These are phyloP conservation scores for Stenurella melanura DNA, from an alignment of 2,888 invertebrate genomes.

Conservation along the genomic window DNA sequence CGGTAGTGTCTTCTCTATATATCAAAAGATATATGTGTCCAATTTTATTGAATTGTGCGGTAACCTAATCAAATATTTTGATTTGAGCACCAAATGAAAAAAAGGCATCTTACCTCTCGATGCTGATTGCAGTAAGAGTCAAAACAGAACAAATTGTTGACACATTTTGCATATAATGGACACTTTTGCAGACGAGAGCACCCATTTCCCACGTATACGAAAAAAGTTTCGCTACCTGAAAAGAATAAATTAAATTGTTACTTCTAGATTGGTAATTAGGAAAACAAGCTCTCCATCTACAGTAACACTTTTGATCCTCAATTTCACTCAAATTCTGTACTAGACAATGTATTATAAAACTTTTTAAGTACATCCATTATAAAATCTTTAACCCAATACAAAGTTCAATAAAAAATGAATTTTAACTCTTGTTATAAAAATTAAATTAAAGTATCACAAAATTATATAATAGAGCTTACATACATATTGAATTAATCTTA, in stretches of 20 bases:
- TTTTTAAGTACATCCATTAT: not conserved
- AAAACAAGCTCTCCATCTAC: not conserved
- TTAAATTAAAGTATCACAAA: not conserved
- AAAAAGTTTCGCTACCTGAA: conserved; percentile 80
- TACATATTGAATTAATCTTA: not conserved
- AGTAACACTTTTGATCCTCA: not conserved
- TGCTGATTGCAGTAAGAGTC: conserved; percentile 83
- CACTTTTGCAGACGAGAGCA: conserved; percentile 79
- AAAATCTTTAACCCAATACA: not conserved
- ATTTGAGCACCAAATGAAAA: too few species aligned
- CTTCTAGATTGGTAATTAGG: not conserved
- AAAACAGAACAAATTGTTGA: conserved; percentile 83
- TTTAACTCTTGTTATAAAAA: not conserved
- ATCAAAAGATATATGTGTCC: too few species aligned
- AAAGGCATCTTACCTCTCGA: conserved; percentile 78
- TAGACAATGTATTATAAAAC: not conserved
- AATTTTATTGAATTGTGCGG: too few species aligned
- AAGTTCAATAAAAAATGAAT: not conserved
- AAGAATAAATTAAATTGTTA: conserved; percentile 49
- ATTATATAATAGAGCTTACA: not conserved
- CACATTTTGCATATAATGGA: conserved; percentile 83
- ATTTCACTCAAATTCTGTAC: not conserved
- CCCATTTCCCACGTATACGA: conserved; percentile 83
- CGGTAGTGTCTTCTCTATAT: too few species aligned
- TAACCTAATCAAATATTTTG: too few species aligned